Percentiles rank a stretch among this genome's conserved stretches.
Conservation (phyloP, 2,113 vertebrate genomes). For the Lepisosteus oculatus region DNA sequence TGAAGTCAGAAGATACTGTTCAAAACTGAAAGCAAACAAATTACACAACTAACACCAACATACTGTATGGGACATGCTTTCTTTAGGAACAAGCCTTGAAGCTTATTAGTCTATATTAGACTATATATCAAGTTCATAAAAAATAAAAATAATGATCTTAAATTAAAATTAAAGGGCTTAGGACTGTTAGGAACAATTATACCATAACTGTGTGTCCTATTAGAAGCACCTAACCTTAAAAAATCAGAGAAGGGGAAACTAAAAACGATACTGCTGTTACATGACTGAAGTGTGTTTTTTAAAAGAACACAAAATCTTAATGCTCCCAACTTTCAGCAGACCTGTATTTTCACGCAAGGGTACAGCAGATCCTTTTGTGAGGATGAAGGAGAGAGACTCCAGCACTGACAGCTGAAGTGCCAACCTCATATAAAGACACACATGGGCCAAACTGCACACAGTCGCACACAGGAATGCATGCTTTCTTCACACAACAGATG, state of each 20-base stretch:
- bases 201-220: constrained; percentile 2
- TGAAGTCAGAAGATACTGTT: too few species aligned
- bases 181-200: too few species aligned
- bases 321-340: constrained; percentile 34
- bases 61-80: too few species aligned
- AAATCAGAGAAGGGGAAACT: constrained; percentile 54
- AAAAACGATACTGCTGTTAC: constrained; percentile 58
- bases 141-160: too few species aligned
- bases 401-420: neutral
- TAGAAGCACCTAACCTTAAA: constrained; percentile 44
- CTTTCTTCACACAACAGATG: too few species aligned
- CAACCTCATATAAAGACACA: constrained; percentile 15
- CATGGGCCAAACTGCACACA: constrained; percentile 14
- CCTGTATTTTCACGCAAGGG: constrained; percentile 28
- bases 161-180: too few species aligned
- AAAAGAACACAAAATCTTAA: constrained; percentile 56
- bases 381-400: constrained; percentile 10
- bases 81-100: too few species aligned
- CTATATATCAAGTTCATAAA: too few species aligned
- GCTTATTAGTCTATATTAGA: too few species aligned
- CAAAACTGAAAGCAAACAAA: too few species aligned
- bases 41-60: too few species aligned
- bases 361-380: constrained; percentile 20
- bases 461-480: neutral
- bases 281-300: constrained; percentile 52